Evolutionary conservation across 2,888 invertebrate species (phyloP).

Genomic region (Nomada ferruginata): DNA sequence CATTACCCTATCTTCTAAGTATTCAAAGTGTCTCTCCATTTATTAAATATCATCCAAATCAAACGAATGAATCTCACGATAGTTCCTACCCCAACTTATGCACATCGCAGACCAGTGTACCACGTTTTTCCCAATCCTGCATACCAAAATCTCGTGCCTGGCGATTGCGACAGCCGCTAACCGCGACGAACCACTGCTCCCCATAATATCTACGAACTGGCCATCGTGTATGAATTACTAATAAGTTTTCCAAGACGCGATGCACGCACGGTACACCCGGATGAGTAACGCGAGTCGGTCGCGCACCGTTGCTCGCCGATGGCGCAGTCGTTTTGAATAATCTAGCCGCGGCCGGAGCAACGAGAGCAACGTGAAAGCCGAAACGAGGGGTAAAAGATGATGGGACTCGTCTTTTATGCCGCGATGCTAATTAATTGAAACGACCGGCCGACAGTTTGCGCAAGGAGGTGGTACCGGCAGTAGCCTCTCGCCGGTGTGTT

Average conservation of each 20-base stretch:
- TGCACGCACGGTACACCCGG: conserved; percentile 62
- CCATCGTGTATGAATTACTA: conserved; percentile 63
- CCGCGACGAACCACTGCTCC: conserved; percentile 45
- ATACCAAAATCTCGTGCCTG: conserved; percentile 17
- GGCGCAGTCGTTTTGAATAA: conserved; percentile 70
- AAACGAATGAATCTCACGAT: no score
- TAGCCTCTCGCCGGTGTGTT: conserved; percentile 69
- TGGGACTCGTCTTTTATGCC: conserved; percentile 71
- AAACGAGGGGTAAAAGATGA: conserved; percentile 56
- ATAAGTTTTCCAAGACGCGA: conserved; percentile 68
- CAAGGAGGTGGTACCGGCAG: conserved; percentile 68
- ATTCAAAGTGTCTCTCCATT: no score
- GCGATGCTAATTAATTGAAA: conserved; percentile 74
- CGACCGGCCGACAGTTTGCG: conserved; percentile 73
- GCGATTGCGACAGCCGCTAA: conserved; percentile 19
- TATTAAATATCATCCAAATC: no score
- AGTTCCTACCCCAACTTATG: no score
- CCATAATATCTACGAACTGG: conserved; percentile 64
- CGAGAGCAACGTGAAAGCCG: conserved; percentile 39
- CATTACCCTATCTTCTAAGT: no score
- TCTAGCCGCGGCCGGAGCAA: conserved; percentile 53
- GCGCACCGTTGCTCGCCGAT: conserved; percentile 52
- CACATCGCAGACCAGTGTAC: no score
- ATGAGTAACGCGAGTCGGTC: conserved; percentile 65
- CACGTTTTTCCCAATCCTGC: no score